phyloP scores from a whole-genome alignment of 2,113 vertebrate species.

The Columba livia region DNA sequence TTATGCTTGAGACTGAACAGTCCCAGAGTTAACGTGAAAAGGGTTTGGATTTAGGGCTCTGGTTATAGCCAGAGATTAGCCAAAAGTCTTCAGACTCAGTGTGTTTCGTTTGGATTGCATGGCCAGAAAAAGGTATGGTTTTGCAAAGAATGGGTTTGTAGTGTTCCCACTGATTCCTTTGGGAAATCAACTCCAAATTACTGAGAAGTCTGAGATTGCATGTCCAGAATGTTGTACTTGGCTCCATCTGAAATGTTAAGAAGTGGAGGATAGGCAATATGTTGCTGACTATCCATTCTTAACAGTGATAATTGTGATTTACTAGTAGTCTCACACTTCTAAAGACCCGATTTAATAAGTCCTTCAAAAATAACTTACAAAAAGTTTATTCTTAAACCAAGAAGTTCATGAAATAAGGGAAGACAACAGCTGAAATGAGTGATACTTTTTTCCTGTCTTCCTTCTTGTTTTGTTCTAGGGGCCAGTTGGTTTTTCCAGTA shows the following conservation, averaged over 20 bases:
- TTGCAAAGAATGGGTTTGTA: neutral
- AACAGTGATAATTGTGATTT: neutral
- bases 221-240: neutral
- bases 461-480: neutral
- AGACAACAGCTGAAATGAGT: neutral
- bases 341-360: neutral
- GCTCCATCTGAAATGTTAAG: neutral
- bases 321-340: neutral
- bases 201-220: neutral
- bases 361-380: neutral
- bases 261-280: neutral
- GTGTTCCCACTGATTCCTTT: neutral
- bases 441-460: neutral
- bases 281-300: neutral
- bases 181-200: neutral
- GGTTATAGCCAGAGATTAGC: conserved; percentile 21
- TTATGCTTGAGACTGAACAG: conserved; percentile 29
- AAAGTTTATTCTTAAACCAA: neutral
- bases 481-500: neutral
- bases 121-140: neutral
- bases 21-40: conserved; percentile 41
- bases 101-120: neutral
- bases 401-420: neutral
- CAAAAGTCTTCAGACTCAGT: neutral
- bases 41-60: neutral